These are phyloP conservation scores for Drosophila monieri DNA, from an alignment of 2,888 invertebrate genomes.

Conservation along the genomic window DNA sequence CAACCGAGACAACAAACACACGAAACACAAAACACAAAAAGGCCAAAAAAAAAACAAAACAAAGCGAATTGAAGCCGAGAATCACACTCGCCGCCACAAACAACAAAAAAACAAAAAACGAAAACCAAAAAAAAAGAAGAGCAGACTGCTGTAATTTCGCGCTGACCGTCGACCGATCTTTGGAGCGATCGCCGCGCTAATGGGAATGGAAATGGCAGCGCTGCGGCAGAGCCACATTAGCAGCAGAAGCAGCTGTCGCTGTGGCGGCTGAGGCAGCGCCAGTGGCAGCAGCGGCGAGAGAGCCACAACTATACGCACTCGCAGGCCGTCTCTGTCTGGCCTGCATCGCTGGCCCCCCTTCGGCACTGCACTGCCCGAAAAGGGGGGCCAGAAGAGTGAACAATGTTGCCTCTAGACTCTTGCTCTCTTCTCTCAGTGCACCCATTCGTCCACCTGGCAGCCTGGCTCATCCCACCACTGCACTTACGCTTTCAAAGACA, in stretches of 20 bases:
- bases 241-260: constrained; percentile 25
- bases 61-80: constrained; percentile 24
- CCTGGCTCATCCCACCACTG: neutral
- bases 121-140: too few species aligned
- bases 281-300: constrained; percentile 37
- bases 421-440: too few species aligned
- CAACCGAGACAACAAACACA: constrained; percentile 24
- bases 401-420: too few species aligned
- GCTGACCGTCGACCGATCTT: constrained; percentile 76
- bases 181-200: constrained; percentile 74
- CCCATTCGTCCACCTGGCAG: too few species aligned
- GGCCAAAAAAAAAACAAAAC: constrained; percentile 29
- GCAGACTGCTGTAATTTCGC: constrained; percentile 62
- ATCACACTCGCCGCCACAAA: constrained; percentile 22
- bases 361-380: too few species aligned
- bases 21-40: constrained; percentile 31
- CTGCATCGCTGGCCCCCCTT: constrained; percentile 9
- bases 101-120: constrained; percentile 18
- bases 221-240: constrained; percentile 17
- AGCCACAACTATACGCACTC: constrained; percentile 32
- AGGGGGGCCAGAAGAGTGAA: too few species aligned
- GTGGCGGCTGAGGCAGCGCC: constrained; percentile 20
- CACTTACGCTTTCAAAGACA: constrained; percentile 1
- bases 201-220: constrained; percentile 60
- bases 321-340: constrained; percentile 12